Conservation (phyloP, 2,797 vertebrate genomes). For the Xerus rutilus region DNA sequence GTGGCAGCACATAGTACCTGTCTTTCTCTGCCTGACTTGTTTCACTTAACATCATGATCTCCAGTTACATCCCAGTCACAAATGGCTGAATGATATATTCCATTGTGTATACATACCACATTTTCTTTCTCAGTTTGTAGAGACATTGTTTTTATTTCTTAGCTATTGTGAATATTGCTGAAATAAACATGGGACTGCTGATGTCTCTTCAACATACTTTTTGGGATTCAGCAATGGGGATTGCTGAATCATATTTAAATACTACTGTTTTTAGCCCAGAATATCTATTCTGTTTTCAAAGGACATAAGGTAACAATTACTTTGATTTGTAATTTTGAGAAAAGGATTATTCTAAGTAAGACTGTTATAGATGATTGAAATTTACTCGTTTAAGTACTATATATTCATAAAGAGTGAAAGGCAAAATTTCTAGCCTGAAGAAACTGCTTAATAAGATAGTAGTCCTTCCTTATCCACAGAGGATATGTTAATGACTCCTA, state of each 20-base stretch:
- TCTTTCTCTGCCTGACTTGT: not conserved
- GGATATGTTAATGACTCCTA: not conserved
- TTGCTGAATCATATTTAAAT: not conserved
- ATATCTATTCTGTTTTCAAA: not conserved
- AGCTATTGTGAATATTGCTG: not conserved
- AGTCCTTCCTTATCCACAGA: not conserved
- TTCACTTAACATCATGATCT: not conserved
- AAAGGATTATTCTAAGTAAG: conserved; percentile 27
- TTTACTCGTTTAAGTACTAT: not conserved
- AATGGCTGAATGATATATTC: not conserved
- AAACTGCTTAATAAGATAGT: not conserved
- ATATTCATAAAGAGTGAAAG: not conserved
- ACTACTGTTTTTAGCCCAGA: not conserved
- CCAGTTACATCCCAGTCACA: not conserved
- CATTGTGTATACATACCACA: not conserved
- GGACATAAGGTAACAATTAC: not conserved
- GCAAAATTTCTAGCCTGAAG: not conserved
- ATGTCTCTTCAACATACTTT: not conserved
- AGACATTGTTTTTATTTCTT: not conserved
- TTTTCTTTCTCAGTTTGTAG: too few relatives aligned
- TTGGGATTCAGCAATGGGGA: not conserved
- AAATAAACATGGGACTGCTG: not conserved
- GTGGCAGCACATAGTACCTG: not conserved
- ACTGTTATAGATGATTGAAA: conserved; percentile 24
- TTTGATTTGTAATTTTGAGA: conserved; percentile 29